These are phyloP conservation scores for Tetramorium simillimum DNA, from an alignment of 1,140 invertebrate species.

Conservation along the genomic window DNA sequence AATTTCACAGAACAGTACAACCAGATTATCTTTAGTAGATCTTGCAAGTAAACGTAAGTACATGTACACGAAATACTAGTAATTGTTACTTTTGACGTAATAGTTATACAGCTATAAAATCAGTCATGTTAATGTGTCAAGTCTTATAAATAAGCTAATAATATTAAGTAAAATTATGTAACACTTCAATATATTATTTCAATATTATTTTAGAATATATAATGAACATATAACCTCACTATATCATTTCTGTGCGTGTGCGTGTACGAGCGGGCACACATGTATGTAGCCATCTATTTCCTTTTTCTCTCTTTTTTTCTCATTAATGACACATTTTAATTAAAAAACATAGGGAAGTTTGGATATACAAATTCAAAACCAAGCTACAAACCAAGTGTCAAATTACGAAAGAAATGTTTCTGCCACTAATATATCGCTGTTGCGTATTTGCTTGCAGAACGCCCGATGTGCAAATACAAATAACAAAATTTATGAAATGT, in stretches of 20 bases:
- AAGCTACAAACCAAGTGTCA: not conserved
- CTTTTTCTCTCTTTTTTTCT: not conserved
- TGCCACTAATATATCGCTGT: not conserved
- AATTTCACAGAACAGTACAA: not conserved
- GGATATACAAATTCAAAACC: not conserved
- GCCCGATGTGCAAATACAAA: not conserved
- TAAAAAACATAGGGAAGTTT: not conserved
- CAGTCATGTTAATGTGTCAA: not conserved
- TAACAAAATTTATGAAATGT: constrained; percentile 51
- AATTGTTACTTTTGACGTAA: not conserved
- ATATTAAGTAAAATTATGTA: not conserved
- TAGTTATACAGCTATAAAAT: not conserved
- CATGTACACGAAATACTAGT: not conserved
- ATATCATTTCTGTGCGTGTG: not conserved
- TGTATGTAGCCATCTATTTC: not conserved
- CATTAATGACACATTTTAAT: not conserved
- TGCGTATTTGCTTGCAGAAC: not conserved
- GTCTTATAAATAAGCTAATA: not conserved
- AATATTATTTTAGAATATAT: not conserved
- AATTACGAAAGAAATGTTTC: not conserved
- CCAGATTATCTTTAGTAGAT: not conserved
- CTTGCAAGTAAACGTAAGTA: not conserved
- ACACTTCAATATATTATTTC: not conserved
- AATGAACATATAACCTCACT: constrained; percentile 2
- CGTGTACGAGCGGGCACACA: not conserved